A percentile compares a stretch with the other conserved stretches of the same genome.
Conservation (phyloP, 2,888 invertebrate species). For the Boloria euphrosyne region DNA sequence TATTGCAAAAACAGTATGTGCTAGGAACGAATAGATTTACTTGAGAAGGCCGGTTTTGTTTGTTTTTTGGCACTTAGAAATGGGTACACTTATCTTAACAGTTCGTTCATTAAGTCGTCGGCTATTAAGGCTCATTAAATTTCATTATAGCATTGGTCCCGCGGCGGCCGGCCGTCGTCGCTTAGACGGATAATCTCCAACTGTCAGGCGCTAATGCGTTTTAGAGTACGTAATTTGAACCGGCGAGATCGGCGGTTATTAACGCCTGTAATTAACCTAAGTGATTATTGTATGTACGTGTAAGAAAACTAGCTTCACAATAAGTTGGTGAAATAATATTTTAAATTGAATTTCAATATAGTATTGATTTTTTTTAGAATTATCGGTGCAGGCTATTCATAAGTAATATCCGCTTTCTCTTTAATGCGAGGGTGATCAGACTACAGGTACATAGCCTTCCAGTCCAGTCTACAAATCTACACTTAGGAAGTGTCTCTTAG, state of each 20-base stretch:
- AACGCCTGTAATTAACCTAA: constrained; percentile 80
- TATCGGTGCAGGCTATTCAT: constrained; percentile 19
- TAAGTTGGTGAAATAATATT: constrained; percentile 21
- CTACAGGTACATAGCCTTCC: too few relatives aligned
- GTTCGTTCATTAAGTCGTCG: constrained; percentile 79
- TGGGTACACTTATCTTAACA: constrained; percentile 71
- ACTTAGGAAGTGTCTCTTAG: too few relatives aligned
- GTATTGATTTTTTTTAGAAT: constrained; percentile 13
- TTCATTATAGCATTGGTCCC: constrained; percentile 75
- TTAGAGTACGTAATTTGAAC: constrained; percentile 83
- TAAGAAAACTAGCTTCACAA: constrained; percentile 47
- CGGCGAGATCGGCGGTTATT: constrained; percentile 80
- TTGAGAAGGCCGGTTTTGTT: constrained; percentile 7
- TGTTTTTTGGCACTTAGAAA: constrained; percentile 46
- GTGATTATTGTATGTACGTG: constrained; percentile 78
- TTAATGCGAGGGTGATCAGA: too few relatives aligned
- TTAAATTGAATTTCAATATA: constrained; percentile 2
- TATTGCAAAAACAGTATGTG: constrained; percentile 32
- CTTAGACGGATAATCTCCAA: constrained; percentile 81
- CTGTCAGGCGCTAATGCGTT: constrained; percentile 82
- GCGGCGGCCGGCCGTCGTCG: constrained; percentile 66
- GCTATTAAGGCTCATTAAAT: constrained; percentile 81
- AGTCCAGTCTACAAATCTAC: too few relatives aligned
- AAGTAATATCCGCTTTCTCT: background rate
- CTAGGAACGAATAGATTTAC: constrained; percentile 26